Conservation (phyloP, 2,797 vertebrate species). For the Channallabes apus region DNA sequence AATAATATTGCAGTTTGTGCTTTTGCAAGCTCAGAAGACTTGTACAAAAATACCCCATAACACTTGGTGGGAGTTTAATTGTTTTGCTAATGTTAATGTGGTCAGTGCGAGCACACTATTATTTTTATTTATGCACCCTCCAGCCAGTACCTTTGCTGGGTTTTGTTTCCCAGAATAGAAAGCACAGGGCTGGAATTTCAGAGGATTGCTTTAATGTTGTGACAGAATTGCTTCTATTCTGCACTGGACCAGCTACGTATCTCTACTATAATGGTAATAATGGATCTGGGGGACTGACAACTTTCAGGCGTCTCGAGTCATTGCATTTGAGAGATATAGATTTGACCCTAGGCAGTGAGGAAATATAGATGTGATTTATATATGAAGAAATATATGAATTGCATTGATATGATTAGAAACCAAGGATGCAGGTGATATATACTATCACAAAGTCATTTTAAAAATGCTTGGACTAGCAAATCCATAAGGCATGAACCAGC, state of each 20-base stretch:
- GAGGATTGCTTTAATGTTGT: background rate
- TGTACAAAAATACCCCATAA: background rate
- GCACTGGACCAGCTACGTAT: background rate
- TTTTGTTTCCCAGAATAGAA: background rate
- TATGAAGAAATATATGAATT: background rate
- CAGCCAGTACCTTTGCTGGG: background rate
- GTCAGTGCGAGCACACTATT: background rate
- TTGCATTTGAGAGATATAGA: slow-evolving; percentile 2
- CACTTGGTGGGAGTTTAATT: background rate
- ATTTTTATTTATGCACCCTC: background rate
- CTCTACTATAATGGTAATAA: background rate
- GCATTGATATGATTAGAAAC: background rate
- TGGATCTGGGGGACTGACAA: background rate
- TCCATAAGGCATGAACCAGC: background rate
- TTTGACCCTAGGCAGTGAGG: background rate
- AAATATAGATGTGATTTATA: background rate
- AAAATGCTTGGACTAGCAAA: background rate
- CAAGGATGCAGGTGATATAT: background rate
- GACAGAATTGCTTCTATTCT: background rate
- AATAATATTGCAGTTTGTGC: background rate
- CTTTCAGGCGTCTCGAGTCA: background rate
- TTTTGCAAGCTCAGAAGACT: background rate
- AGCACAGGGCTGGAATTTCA: background rate
- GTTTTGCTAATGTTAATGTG: background rate
- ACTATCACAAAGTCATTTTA: background rate